Evolutionary conservation across 2,113 vertebrate genomes (phyloP).

Genomic region (Colaptes auratus): DNA sequence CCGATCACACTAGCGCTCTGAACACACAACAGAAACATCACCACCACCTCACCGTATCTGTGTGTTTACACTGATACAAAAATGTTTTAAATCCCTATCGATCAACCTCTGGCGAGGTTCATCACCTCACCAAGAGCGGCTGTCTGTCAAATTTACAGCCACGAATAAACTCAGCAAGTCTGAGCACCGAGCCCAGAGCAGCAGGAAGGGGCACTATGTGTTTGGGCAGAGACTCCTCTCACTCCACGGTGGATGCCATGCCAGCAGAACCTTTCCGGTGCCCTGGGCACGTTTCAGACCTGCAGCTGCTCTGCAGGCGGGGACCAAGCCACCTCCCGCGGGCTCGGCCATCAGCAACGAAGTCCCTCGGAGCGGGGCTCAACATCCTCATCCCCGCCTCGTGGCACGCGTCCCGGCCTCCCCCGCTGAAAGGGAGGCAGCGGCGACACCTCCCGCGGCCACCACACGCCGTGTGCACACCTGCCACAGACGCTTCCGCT

Average conservation of each 20-base stretch:
- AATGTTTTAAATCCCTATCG: accelerated
- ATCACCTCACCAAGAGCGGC: accelerated
- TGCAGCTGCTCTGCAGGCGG: too few relatives aligned
- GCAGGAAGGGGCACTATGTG: accelerated
- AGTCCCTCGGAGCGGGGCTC: accelerated
- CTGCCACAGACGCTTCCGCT: not conserved
- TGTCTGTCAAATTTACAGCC: not conserved
- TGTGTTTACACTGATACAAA: not conserved
- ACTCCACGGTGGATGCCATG: accelerated
- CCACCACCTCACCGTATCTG: not conserved
- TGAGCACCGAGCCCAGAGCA: accelerated
- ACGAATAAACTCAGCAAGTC: not conserved
- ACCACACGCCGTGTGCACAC: accelerated
- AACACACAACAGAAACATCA: not conserved
- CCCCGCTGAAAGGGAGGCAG: not conserved
- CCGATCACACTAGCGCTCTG: accelerated
- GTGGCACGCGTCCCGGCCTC: accelerated
- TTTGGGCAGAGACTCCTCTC: too few relatives aligned
- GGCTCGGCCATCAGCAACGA: accelerated
- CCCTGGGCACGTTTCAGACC: accelerated
- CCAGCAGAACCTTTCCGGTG: too few relatives aligned
- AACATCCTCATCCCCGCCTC: accelerated
- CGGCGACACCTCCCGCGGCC: not conserved
- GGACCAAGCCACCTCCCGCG: accelerated
- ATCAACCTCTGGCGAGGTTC: not conserved